Evolutionary conservation across 1,140 invertebrate genomes (phyloP).

Genomic region (Macrostomum lignano): DNA sequence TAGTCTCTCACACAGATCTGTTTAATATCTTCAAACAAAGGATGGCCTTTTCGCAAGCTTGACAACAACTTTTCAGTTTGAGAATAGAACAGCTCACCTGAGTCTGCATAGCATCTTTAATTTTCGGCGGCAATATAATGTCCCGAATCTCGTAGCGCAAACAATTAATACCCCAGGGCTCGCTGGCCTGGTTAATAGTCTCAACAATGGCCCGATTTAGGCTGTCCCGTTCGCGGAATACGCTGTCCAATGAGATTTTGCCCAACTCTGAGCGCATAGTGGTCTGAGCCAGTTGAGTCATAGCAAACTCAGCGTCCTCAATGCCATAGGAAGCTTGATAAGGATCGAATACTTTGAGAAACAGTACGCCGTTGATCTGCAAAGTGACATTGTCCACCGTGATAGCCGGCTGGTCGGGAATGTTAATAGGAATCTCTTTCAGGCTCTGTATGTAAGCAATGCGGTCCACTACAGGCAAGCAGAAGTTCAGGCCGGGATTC

Average conservation of each 20-base stretch:
- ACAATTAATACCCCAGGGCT: constrained; percentile 87
- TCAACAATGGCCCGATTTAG: constrained; percentile 79
- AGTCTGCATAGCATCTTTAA: constrained; percentile 99
- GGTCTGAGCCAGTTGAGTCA: constrained; percentile 89
- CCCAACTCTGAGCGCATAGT: constrained; percentile 94
- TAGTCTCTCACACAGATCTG: too few species aligned
- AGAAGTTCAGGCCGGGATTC: constrained; percentile 68
- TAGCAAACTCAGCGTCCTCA: constrained; percentile 94
- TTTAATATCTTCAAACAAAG: too few species aligned
- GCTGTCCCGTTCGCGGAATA: constrained; percentile 77
- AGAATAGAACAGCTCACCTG: too few species aligned
- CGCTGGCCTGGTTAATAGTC: constrained; percentile 83
- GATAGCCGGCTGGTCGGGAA: constrained; percentile 89
- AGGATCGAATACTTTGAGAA: constrained; percentile 66
- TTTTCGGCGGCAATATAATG: constrained; percentile 58
- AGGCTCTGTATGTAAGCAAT: constrained; percentile 92
- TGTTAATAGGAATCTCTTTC: constrained; percentile 96
- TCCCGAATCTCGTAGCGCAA: constrained; percentile 88
- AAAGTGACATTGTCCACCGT: constrained; percentile 80
- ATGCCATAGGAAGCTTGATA: constrained; percentile 87
- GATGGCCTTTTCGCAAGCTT: too few species aligned
- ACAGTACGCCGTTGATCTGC: constrained; percentile 82
- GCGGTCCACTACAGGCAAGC: constrained; percentile 64
- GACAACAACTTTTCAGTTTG: too few species aligned
- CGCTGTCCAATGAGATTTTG: constrained; percentile 83